Base-by-base conservation (phyloP, 2,113 vertebrate species). In the Lichenostomus cassidix region DNA sequence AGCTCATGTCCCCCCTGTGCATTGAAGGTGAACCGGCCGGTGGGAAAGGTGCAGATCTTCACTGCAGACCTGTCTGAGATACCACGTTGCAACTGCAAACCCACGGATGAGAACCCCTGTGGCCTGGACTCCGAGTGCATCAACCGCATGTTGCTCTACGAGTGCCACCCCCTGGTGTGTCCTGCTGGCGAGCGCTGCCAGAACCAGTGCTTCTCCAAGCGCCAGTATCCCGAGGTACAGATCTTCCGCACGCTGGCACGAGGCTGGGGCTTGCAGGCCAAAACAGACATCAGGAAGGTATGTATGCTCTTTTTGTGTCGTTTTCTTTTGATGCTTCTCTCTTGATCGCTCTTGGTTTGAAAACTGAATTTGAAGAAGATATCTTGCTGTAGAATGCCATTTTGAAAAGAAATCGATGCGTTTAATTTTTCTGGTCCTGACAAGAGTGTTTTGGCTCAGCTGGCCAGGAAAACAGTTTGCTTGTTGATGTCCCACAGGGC, bases 121-220 rank as follows among this genome's bases (percentile, higher is more conserved):
- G 99, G 99, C 28, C 98, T 98, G 84, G 99, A 99, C 93, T 99
- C 99, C 0, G 99, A 99, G 92, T 99, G 99, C 97, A 99, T 99
- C 97, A 99, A 99, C 95, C 99, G 99, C 88, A 99, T 99, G 99
- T 90, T 99, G 95, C 98, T 99, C 11, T 99, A 99, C 11, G 99
- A 99, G 80, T 99, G 99, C 94, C 99, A 99, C 88, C 99, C 99
- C 31, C 83, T 99, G 92, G 99, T 99, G 53, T 99, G 99, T 71
- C 99, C 99, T 0, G 98, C 99, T 0, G 99, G 99, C 0, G 98
- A 98, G 33, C 97, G 97, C 42, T 99, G 99, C 92, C 99, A 99
- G 64, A 99, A 99, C 97, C 99, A 99, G 97, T 98, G 99, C 79
- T 99, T 99, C 95, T 98, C 98, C 86, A 99, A 99, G 93, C 98